Conservation (phyloP, 2,888 invertebrate species). For the Drosophila paramelanica region DNA sequence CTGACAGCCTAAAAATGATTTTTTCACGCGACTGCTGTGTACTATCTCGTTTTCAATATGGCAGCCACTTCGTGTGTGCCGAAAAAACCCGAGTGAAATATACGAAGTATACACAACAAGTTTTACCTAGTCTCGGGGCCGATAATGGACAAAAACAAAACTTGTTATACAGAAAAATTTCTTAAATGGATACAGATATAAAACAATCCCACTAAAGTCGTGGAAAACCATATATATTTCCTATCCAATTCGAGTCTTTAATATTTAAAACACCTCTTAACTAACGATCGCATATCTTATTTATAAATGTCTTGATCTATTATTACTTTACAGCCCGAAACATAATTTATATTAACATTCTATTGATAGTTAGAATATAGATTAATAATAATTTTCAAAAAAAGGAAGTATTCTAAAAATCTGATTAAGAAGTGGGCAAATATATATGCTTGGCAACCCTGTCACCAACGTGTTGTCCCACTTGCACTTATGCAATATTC, state of each 20-base stretch:
- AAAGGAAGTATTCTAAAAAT: not conserved
- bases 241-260: no score
- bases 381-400: not conserved
- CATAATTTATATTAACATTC: not conserved
- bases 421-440: not conserved
- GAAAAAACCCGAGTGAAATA: conserved; percentile 21
- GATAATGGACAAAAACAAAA: conserved; percentile 37
- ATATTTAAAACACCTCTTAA: not conserved
- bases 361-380: no score
- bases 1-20: conserved; percentile 32
- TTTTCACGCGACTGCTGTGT: conserved; percentile 65
- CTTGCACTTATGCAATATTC: conserved; percentile 29
- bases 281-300: conserved; percentile 20
- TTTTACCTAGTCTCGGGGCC: conserved; percentile 27
- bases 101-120: conserved; percentile 57
- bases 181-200: not conserved
- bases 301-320: not conserved
- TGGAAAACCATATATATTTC: no score
- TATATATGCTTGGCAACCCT: conserved; percentile 50
- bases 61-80: conserved; percentile 71
- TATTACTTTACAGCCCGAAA: not conserved
- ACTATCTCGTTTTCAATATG: conserved; percentile 67
- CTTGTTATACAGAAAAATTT: conserved; percentile 4
- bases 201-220: not conserved
- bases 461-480: conserved; percentile 27